phyloP scores from a whole-genome alignment of 2,797 vertebrate species.

The Hippopotamyrus pictus region DNA sequence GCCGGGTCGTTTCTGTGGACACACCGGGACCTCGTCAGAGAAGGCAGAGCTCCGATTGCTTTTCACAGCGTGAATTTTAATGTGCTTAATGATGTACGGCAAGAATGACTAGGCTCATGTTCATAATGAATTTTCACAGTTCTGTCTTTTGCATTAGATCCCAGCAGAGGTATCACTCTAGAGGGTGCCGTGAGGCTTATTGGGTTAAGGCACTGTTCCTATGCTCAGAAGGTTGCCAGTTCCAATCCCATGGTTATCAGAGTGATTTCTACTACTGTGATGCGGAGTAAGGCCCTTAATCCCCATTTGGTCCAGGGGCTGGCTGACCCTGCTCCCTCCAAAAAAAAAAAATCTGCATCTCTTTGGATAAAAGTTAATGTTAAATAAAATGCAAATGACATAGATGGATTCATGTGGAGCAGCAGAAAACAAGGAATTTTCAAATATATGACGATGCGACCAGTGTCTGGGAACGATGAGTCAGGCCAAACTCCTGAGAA shows the following conservation, averaged over 20 bases:
- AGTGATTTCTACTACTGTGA: background rate
- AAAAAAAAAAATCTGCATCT: background rate
- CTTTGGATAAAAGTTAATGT: background rate
- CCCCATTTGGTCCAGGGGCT: background rate
- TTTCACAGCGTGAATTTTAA: conserved; percentile 3
- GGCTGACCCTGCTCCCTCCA: background rate
- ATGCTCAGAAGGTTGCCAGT: background rate
- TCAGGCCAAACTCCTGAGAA: background rate
- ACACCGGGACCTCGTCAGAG: background rate
- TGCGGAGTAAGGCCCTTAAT: background rate
- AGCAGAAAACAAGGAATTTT: background rate
- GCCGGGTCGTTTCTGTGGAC: background rate
- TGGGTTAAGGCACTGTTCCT: background rate
- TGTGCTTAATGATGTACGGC: conserved; percentile 4
- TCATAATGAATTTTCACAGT: background rate
- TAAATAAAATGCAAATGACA: background rate
- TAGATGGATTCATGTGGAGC: background rate
- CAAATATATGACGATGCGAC: background rate
- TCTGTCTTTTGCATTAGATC: background rate
- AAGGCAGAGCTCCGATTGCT: background rate
- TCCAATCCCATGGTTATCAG: background rate
- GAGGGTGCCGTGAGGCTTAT: background rate
- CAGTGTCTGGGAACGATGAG: background rate
- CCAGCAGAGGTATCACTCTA: background rate
- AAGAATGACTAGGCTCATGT: background rate